A percentile compares a stretch with the other conserved stretches of the same genome.
Conservation (phyloP, 2,797 vertebrate species). For the Odontamblyopus lacepedii region DNA sequence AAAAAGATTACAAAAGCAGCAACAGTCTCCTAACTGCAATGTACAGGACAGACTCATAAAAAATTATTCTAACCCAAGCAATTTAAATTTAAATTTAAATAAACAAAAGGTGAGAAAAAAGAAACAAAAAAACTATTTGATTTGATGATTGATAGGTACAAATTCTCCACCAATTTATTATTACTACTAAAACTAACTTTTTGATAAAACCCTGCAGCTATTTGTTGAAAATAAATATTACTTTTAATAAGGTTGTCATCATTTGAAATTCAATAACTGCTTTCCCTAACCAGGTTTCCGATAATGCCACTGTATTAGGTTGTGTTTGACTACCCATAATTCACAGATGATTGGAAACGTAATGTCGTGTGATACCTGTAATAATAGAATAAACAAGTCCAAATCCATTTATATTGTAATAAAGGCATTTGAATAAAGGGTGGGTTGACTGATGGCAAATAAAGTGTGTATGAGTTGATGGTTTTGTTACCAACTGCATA, state of each 20-base stretch:
- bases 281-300: slow-evolving; percentile 2
- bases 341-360: not conserved
- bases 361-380: not conserved
- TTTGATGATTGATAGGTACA: slow-evolving; percentile 2
- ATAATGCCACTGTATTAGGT: slow-evolving; percentile 11
- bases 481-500: not conserved
- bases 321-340: slow-evolving; percentile 10
- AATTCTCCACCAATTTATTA: not conserved
- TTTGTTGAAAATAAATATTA: slow-evolving; percentile 5
- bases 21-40: not conserved
- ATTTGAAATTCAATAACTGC: slow-evolving; percentile 11
- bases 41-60: not conserved
- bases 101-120: slow-evolving; percentile 1
- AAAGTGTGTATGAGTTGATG: not conserved
- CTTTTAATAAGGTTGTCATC: slow-evolving; percentile 8
- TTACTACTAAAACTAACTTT: slow-evolving; percentile 5
- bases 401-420: not conserved
- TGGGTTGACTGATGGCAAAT: not conserved
- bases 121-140: not conserved
- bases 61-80: not conserved
- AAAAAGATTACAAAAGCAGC: not conserved
- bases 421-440: not conserved
- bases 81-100: slow-evolving; percentile 1
- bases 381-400: slow-evolving; percentile 9
- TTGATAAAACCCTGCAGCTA: not conserved